Conservation (phyloP, 2,888 invertebrate genomes). For the Meganola albula region DNA sequence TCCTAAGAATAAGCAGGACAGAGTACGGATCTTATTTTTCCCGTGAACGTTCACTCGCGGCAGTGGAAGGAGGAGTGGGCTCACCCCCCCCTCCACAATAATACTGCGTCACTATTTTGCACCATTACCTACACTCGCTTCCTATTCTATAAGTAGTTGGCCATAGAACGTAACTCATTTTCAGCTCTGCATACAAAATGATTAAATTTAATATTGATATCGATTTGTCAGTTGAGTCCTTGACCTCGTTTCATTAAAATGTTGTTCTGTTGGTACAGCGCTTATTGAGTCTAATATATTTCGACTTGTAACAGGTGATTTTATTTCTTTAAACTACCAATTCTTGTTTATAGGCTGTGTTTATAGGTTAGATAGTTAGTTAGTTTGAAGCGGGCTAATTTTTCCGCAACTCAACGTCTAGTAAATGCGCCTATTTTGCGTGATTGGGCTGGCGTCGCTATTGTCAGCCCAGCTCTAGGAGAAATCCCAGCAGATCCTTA, state of each 20-base stretch:
- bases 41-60: conserved; percentile 76
- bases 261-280: no score
- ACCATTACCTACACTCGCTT: conserved; percentile 79
- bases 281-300: no score
- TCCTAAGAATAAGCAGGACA: conserved; percentile 75
- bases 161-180: conserved; percentile 52
- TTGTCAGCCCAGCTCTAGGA: no score
- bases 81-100: conserved; percentile 73
- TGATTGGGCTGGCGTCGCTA: no score
- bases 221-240: conserved; percentile 28
- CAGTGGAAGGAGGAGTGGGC: conserved; percentile 45
- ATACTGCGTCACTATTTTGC: conserved; percentile 80
- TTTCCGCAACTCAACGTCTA: no score
- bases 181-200: conserved; percentile 15
- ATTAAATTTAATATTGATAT: conserved; percentile 23
- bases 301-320: no score
- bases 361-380: no score
- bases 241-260: conserved; percentile 27
- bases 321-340: no score
- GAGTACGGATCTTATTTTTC: conserved; percentile 78
- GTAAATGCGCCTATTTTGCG: no score
- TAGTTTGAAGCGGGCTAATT: no score
- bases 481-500: no score
- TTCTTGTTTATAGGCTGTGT: no score
- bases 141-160: conserved; percentile 74